Evolutionary conservation across 1,140 invertebrate species (phyloP).

Genomic region (Drosophila chauvacae): DNA sequence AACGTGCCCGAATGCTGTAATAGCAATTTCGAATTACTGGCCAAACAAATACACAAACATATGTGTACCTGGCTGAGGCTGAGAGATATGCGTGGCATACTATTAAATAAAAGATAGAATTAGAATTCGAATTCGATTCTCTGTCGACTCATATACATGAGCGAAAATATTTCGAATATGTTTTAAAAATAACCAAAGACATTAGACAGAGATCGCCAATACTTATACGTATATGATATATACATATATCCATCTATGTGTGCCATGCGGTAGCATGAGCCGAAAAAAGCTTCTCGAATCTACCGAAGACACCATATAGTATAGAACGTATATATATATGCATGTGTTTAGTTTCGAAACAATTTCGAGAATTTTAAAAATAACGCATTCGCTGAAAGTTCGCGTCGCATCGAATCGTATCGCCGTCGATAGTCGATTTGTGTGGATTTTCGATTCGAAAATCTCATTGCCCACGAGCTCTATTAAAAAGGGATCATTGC

Average conservation of each 20-base stretch:
- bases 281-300: conserved; percentile 57
- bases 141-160: conserved; percentile 50
- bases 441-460: conserved; percentile 58
- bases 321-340: conserved; percentile 31
- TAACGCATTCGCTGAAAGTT: conserved; percentile 76
- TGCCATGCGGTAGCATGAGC: conserved; percentile 54
- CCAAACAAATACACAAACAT: conserved; percentile 67
- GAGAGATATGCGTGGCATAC: conserved; percentile 61
- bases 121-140: conserved; percentile 47
- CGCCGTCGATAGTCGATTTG: conserved; percentile 58
- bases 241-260: conserved; percentile 41
- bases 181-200: conserved; percentile 78
- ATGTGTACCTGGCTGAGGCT: conserved; percentile 46
- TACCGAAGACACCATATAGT: conserved; percentile 34
- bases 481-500: conserved; percentile 76
- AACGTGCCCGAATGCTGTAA: conserved; percentile 47
- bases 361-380: conserved; percentile 84
- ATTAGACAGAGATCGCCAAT: conserved; percentile 66
- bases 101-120: conserved; percentile 43
- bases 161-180: conserved; percentile 77
- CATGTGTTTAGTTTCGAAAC: conserved; percentile 79
- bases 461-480: conserved; percentile 42
- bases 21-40: conserved; percentile 71
- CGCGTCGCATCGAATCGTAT: conserved; percentile 58
- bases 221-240: conserved; percentile 27